Evolutionary conservation across 2,888 invertebrate genomes (phyloP), one percentile per base, ranked within the genome.

Genomic region (Trachelus iudaicus): DNA sequence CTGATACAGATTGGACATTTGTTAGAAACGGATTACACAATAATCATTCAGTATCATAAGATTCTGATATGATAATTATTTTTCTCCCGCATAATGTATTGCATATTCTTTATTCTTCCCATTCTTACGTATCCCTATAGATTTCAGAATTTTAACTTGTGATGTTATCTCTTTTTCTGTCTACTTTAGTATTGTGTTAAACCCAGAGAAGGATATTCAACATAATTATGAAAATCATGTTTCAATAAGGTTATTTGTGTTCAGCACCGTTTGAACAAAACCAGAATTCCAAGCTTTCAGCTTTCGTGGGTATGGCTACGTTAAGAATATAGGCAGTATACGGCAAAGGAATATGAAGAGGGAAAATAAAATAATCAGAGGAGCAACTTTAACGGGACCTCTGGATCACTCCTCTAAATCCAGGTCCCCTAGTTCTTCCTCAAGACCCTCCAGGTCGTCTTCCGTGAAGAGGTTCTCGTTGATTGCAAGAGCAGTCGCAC

Each of bases 391-490:
- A 69, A 79, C 73, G 85, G 86, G 86, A 88, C 84, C 81, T 83
- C 87, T 88, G 84, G 87, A 90, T 92, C 90, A 93, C 90, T 95
- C 94, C 88, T 96, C 96, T 83, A 96, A 90, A 90, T 96, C 96
- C 83, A 96, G 92, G 89, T 96, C 96, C 88, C 96, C 95, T 80
- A 98, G 92, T 91, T 97, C 97, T 87, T 97, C 96, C 87, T 97
- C 96, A 84, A 96, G 90, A 80, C 94, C 95, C 82, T 95, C 97
- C 77, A 97, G 92, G 88, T 97, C 96, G 90, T 96, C 96, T 87
- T 96, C 97, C 34, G 96, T 94, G 93, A 98, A 98, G n/a, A 98
- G 94, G 92, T 97, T 97, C 91, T 98, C 98, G 92, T 98, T 98
- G 85, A 98, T 97, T 76, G 97, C 96, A 71, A 96, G 95, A 11